Evolutionary conservation across 2,888 invertebrate species (phyloP).

Genomic region (Bellardia pandia): DNA sequence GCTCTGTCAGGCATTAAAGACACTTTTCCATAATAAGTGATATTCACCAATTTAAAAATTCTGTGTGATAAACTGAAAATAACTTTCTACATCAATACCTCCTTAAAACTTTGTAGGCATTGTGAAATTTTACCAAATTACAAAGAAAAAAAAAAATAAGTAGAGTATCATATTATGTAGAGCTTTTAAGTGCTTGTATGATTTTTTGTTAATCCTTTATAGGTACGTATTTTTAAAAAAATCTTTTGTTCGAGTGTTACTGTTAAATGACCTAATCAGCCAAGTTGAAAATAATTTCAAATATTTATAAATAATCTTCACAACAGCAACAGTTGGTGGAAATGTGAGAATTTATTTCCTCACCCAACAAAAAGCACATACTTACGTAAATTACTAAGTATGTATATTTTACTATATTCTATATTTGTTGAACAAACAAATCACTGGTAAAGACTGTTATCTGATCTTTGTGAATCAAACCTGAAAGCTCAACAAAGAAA

Average conservation of each 20-base stretch:
- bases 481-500: slow-evolving; percentile 38
- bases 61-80: too few species aligned
- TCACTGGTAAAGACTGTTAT: slow-evolving; percentile 49
- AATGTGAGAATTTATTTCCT: slow-evolving; percentile 58
- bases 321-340: slow-evolving; percentile 42
- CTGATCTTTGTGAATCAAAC: slow-evolving; percentile 59
- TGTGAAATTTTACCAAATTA: neutral
- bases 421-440: slow-evolving; percentile 37
- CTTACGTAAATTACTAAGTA: neutral
- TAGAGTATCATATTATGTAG: neutral
- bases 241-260: neutral
- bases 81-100: too few species aligned
- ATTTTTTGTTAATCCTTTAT: neutral
- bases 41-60: too few species aligned
- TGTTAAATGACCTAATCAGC: slow-evolving; percentile 38
- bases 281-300: slow-evolving; percentile 42
- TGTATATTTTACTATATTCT: neutral
- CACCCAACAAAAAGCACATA: slow-evolving; percentile 23
- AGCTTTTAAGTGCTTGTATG: neutral
- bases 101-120: too few species aligned
- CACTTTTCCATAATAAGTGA: too few species aligned
- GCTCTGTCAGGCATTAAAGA: too few species aligned
- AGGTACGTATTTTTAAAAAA: neutral
- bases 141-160: neutral
- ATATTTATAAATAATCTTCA: slow-evolving; percentile 30